phyloP scores from a whole-genome alignment of 1,140 invertebrate species.

The Orius insidiosus region DNA sequence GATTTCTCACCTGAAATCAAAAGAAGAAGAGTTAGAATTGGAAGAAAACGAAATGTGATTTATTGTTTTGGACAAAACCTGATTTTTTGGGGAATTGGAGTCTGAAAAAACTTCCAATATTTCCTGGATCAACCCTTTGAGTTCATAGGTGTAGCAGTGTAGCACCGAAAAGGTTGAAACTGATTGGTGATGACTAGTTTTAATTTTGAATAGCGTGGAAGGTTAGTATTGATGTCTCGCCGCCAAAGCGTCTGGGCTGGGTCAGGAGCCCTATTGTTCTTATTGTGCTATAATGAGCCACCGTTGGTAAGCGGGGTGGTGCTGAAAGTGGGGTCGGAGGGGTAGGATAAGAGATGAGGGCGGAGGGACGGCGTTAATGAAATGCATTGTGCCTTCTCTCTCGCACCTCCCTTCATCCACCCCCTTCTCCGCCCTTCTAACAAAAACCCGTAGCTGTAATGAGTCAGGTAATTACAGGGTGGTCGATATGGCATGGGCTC shows the following conservation, averaged over 20 bases:
- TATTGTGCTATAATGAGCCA: slow-evolving; percentile 10
- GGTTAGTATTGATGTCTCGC: slow-evolving; percentile 10
- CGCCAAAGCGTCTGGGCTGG: slow-evolving; percentile 8
- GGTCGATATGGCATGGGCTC: slow-evolving; percentile 2
- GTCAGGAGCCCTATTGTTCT: slow-evolving; percentile 6
- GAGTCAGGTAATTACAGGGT: slow-evolving; percentile 7
- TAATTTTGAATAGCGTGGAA: background rate
- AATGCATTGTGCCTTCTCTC: slow-evolving; percentile 7
- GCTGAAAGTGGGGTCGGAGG: no score
- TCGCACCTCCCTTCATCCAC: background rate
- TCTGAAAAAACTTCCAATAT: no score
- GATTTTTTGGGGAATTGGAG: no score
- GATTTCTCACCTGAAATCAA: no score
- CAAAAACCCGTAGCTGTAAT: slow-evolving; percentile 9
- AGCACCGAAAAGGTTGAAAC: background rate
- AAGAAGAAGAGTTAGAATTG: no score
- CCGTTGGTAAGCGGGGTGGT: no score
- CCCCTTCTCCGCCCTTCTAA: slow-evolving; percentile 2
- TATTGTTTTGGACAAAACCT: no score
- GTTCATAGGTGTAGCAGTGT: no score
- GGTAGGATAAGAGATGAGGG: no score
- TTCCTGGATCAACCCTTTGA: no score
- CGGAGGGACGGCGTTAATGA: slow-evolving; percentile 3
- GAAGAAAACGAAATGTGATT: no score
- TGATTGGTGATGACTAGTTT: background rate